Conservation (phyloP, 1,140 invertebrate genomes). For the Drusus annulatus region DNA sequence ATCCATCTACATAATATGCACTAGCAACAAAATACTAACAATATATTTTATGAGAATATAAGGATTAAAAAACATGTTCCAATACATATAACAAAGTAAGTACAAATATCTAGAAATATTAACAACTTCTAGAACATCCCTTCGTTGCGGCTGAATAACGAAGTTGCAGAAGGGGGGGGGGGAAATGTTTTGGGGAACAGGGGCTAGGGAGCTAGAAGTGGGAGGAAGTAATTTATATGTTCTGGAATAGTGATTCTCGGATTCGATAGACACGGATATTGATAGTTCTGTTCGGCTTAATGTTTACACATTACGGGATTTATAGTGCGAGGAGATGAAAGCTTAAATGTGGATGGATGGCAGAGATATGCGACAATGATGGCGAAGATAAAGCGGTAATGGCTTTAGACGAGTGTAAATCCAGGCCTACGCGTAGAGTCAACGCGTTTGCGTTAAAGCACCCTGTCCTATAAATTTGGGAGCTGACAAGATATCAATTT, state of each 20-base stretch:
- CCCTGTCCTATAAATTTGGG: no score
- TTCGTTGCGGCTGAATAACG: no score
- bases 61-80: no score
- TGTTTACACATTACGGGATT: conserved; percentile 36
- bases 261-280: conserved; percentile 43
- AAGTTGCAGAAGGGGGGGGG: no score
- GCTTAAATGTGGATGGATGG: conserved; percentile 26
- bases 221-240: conserved; percentile 38
- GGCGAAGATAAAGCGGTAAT: neutral
- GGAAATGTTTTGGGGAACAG: no score
- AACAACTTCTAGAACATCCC: no score
- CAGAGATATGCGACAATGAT: conserved; percentile 12
- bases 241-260: conserved; percentile 39
- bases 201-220: neutral
- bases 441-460: neutral
- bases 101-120: no score
- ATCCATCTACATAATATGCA: no score
- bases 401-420: conserved; percentile 1
- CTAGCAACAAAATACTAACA: no score
- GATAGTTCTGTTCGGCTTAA: conserved; percentile 42
- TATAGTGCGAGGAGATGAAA: conserved; percentile 31
- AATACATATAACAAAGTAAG: no score
- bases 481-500: no score
- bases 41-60: no score
- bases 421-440: neutral